Base-by-base conservation (phyloP, 2,888 invertebrate genomes). In the Drosophila macrospina region DNA sequence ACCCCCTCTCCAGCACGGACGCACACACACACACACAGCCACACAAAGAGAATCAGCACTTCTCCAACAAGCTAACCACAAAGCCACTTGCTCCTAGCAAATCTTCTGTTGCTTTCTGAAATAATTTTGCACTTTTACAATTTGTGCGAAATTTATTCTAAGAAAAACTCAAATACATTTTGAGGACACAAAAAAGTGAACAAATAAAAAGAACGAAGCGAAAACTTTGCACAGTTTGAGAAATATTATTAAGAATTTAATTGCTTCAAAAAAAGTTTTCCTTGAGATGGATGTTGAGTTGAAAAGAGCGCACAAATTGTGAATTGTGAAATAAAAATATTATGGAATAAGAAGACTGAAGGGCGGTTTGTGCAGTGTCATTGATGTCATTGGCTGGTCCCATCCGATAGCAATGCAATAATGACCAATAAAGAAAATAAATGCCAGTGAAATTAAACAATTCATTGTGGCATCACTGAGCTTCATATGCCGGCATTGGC, bases 231-330 rank as follows among this genome's bases (percentile, higher is more conserved):
- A 44, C 47, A 57, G 61, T 48, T 69, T 47, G 37, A 16, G 34
- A 70, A 78, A 77, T 74, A 61, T 37, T 69, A 65, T 69, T 62
- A 75, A 52, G 61, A 80, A 70, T 75, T 67, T 69, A 80, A 84
- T 80, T 80, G 62, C 66, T 63, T 44, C 52, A 67, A 54, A 52
- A 16, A 48, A 70, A 69, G 48, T 69, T 75, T 69, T 30, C 26
- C 41, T n/a, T 13, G 34, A 34, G 26, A 39, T 44, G 52, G 52
- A 39, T 67, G 30, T 34, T 26, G 34, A 24, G 24, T 34, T 26
- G 34, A 24, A 20, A 26, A 68, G 51, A 60, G 54, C 42, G 56
- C 32, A 44, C 47, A 61, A 61, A 37, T 28, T 30, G 13, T 57
- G 57, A 51, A 42, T 44, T 36, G 62, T 30, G 67, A 69, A 67